Evolutionary conservation across 1,140 invertebrate species (phyloP), one percentile per base, ranked within the genome.

Genomic region (Lepidurus couesii): DNA sequence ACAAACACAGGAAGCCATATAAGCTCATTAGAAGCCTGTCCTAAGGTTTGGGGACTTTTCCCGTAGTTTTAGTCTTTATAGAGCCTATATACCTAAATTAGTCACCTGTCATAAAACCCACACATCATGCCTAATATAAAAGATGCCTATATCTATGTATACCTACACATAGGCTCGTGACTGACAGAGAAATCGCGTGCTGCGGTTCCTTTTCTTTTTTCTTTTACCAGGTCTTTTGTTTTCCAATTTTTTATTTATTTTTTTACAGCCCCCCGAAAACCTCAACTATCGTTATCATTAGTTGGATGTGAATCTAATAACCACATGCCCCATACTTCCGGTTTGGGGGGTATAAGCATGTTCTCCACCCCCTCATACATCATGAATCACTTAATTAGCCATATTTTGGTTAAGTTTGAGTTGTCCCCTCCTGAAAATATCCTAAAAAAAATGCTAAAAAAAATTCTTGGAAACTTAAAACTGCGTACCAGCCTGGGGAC

Each of bases 1-100:
- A 16, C 21, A 65, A 65, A 65, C 53, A 65, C 53, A 65, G 53
- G 53, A 65, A 65, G 53, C 53, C 53, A 65, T 65, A 65, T 65
- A 65, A 65, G 53, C 53, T 65, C 53, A 65, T 65, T 65, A 65
- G 53, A 65, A 21, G 21, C 16, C 16, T 21, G 16, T 65, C 21
- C 34, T 34, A 34, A 4, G 34, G 34, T 34, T 34, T 34, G 2
- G 34, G 34, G 34, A 34, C 34, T 34, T 34, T 34, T 34, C 34
- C 34, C 34, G 34, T 34, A 34, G 34, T 65, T 65, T 65, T 13
- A n/a, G 53, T 65, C 21, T 65, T 65, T 65, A 65, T 65, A 65
- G 53, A 65, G 53, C 53, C 53, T 65, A 65, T 65, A 65, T 65
- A 65, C 53, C 13, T 65, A 65, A 65, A 65, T 65, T 65, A 65